phyloP scores from a whole-genome alignment of 2,888 invertebrate genomes.

The Lochmaea capreae region DNA sequence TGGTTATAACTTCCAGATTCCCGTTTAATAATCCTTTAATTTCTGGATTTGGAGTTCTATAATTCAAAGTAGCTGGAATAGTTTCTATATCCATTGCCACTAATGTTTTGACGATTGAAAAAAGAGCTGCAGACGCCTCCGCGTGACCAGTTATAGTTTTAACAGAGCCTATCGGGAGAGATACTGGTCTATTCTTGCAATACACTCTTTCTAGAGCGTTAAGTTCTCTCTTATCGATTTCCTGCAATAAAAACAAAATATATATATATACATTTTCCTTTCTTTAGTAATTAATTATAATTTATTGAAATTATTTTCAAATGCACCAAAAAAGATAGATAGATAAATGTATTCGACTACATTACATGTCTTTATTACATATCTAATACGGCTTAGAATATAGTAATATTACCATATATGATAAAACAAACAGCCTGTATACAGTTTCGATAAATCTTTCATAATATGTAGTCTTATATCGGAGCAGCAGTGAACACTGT shows the following conservation, averaged over 20 bases:
- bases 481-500: too few relatives aligned
- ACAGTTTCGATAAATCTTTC: too few relatives aligned
- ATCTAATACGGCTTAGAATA: too few relatives aligned
- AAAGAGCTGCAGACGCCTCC: constrained; percentile 90
- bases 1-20: constrained; percentile 80
- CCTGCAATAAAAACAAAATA: constrained; percentile 48
- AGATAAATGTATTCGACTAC: too few relatives aligned
- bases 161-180: constrained; percentile 92
- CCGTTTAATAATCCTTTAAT: constrained; percentile 90
- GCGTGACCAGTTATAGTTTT: constrained; percentile 99
- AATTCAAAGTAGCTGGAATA: constrained; percentile 93
- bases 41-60: constrained; percentile 86
- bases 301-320: too few relatives aligned
- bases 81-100: constrained; percentile 91
- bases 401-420: too few relatives aligned
- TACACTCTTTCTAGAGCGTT: constrained; percentile 91
- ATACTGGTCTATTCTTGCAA: constrained; percentile 81
- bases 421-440: too few relatives aligned
- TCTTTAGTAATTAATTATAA: too few relatives aligned
- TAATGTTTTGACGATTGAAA: constrained; percentile 89
- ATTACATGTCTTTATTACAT: too few relatives aligned
- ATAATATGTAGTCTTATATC: too few relatives aligned
- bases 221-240: constrained; percentile 77
- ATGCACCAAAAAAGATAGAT: too few relatives aligned
- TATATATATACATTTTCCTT: neutral